phyloP scores from a whole-genome alignment of 1,140 invertebrate genomes.

The Drosophila malerkotliana region DNA sequence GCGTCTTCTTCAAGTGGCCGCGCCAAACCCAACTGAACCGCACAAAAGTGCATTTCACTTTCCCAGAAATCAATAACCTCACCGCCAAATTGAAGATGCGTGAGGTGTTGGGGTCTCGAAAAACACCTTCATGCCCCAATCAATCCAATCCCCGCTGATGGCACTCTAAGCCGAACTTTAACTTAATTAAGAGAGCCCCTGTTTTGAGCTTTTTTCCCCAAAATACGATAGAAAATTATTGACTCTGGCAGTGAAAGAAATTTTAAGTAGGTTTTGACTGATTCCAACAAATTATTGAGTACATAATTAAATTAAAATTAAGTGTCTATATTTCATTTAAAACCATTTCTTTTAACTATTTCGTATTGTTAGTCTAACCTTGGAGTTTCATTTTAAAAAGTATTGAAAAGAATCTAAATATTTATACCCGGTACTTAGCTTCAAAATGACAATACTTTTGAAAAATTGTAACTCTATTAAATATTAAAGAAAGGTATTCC shows the following conservation, averaged over 20 bases:
- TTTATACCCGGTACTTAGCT: no score
- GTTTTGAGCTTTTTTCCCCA: background rate
- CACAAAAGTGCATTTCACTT: conserved; percentile 72
- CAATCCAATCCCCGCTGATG: conserved; percentile 25
- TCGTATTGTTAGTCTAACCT: no score
- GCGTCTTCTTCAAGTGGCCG: conserved; percentile 27
- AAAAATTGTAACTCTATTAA: no score
- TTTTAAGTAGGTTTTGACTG: background rate
- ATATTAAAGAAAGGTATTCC: no score
- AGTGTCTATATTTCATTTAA: no score
- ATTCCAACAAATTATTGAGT: background rate
- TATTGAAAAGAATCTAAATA: no score
- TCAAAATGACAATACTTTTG: no score
- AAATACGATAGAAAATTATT: conserved; percentile 15
- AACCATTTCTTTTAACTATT: no score
- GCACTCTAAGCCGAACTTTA: conserved; percentile 31
- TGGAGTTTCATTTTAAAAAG: no score
- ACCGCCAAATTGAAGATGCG: conserved; percentile 36
- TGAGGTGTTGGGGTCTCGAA: background rate
- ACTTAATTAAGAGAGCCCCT: conserved; percentile 54
- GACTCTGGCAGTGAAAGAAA: conserved; percentile 16
- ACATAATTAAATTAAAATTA: no score
- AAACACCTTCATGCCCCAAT: conserved; percentile 49
- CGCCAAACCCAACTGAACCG: conserved; percentile 6
- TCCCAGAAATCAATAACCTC: conserved; percentile 70